Evolutionary conservation across 2,888 invertebrate genomes (phyloP).

Genomic region (Leptopilina myrica): DNA sequence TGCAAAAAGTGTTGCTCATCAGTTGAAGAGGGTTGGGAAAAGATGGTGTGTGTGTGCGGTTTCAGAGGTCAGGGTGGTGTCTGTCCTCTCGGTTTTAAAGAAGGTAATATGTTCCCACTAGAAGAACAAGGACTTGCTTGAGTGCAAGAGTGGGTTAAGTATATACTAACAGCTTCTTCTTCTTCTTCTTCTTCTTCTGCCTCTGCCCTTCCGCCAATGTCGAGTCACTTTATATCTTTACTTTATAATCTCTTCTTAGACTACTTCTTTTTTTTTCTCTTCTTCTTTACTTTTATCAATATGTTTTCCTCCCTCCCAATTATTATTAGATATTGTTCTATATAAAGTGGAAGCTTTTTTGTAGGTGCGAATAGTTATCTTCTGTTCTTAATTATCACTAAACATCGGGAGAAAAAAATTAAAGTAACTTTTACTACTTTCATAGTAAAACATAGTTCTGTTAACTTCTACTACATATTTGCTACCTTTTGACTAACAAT

Average conservation of each 20-base stretch:
- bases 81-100: neutral
- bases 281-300: constrained; percentile 1
- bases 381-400: too few species aligned
- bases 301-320: neutral
- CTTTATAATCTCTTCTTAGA: neutral
- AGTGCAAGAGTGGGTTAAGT: constrained; percentile 52
- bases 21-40: neutral
- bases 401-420: too few species aligned
- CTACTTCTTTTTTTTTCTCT: too few species aligned
- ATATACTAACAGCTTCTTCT: constrained; percentile 51
- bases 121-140: constrained; percentile 44
- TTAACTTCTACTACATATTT: too few species aligned
- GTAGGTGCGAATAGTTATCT: too few species aligned
- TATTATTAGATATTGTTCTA: neutral
- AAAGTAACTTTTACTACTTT: too few species aligned
- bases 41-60: constrained; percentile 13
- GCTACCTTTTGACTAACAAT: too few species aligned
- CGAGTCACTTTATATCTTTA: constrained; percentile 20
- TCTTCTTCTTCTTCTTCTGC: too few species aligned
- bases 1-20: neutral
- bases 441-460: too few species aligned
- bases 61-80: constrained; percentile 26
- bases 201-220: constrained; percentile 13
- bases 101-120: constrained; percentile 48
- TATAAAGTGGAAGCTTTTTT: neutral